Evolutionary conservation across 2,888 invertebrate species (phyloP).

Genomic region (Melieria omissa): DNA sequence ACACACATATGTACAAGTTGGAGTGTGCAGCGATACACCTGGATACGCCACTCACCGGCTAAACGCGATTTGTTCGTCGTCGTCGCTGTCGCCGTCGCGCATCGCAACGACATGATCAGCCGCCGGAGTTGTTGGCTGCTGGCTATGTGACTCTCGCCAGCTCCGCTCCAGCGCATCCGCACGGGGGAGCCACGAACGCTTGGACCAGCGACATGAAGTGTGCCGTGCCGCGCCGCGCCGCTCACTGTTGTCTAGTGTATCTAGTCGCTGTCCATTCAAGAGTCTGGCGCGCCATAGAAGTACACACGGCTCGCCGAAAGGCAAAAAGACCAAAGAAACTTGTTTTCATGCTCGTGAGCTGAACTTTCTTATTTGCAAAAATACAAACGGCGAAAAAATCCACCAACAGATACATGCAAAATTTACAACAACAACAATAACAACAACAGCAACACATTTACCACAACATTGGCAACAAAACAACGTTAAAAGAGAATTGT

Average conservation of each 20-base stretch:
- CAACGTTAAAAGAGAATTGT: constrained; percentile 14
- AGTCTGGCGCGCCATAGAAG: constrained; percentile 8
- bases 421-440: not conserved
- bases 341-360: not conserved
- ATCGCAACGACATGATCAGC: not conserved
- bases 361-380: constrained; percentile 8
- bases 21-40: too few relatives aligned
- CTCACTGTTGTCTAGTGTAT: too few relatives aligned
- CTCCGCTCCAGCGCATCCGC: too few relatives aligned
- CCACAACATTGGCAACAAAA: constrained; percentile 13
- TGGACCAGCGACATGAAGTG: too few relatives aligned
- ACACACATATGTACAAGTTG: too few relatives aligned
- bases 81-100: not conserved
- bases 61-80: not conserved
- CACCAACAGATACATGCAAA: not conserved
- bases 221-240: too few relatives aligned
- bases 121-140: not conserved
- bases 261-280: constrained; percentile 14
- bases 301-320: not conserved
- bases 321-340: not conserved
- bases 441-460: not conserved
- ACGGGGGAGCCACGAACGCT: too few relatives aligned
- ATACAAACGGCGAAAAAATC: not conserved
- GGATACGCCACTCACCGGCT: too few relatives aligned
- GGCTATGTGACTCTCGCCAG: too few relatives aligned